These are phyloP conservation scores for Bettongia penicillata DNA, from an alignment of 2,113 vertebrate species.

Conservation along the genomic window DNA sequence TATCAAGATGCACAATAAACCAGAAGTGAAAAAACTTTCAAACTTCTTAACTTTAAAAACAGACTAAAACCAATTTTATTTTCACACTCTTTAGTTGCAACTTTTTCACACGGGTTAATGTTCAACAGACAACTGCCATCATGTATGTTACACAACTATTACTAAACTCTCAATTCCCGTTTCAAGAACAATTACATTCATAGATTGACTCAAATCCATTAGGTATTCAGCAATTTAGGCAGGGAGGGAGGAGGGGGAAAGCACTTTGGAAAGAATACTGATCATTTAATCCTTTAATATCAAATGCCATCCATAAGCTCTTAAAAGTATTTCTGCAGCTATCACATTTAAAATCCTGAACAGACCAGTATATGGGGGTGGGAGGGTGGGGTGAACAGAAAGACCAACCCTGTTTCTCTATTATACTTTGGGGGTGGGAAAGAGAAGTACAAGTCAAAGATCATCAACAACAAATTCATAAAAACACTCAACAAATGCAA, in stretches of 20 bases:
- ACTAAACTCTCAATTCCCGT: background rate
- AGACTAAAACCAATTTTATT: constrained; percentile 23
- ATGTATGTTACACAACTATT: background rate
- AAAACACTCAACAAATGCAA: constrained; percentile 36
- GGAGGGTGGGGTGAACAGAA: background rate
- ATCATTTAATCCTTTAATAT: background rate
- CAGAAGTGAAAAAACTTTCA: constrained; percentile 17
- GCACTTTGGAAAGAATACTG: constrained; percentile 26
- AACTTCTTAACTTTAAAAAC: constrained; percentile 22
- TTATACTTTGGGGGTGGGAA: background rate
- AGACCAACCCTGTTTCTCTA: background rate
- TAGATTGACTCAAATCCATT: background rate
- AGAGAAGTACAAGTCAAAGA: constrained; percentile 8
- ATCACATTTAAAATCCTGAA: constrained; percentile 1
- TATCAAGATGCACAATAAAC: constrained; percentile 24
- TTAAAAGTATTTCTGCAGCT: constrained; percentile 9
- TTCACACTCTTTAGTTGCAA: background rate
- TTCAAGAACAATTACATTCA: background rate
- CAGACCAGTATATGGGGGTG: background rate
- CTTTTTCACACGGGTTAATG: background rate
- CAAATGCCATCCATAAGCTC: constrained; percentile 34
- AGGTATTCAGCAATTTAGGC: background rate
- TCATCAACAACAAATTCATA: background rate
- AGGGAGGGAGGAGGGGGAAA: background rate
- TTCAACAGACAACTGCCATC: background rate